A percentile compares a stretch with the other conserved stretches of the same genome.
phyloP scores from a whole-genome alignment of 2,888 invertebrate genomes.

The Clostera curtula region DNA sequence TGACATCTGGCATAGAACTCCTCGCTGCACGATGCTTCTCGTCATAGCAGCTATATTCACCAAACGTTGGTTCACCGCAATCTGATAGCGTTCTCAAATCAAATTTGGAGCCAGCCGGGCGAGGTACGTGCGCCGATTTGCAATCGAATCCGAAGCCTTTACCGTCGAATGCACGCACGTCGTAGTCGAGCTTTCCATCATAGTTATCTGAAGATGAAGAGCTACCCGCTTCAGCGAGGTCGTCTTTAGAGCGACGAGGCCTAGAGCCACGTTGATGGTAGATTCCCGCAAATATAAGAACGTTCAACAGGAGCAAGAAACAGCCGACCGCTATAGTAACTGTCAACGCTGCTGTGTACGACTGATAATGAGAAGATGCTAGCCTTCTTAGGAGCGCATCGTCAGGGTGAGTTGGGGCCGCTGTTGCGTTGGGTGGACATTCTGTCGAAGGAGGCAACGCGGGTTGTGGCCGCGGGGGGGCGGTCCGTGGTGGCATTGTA shows the following conservation, averaged over 20 bases:
- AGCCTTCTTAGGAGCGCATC: slow-evolving; percentile 84
- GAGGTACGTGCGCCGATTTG: slow-evolving; percentile 72
- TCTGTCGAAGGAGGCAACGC: slow-evolving; percentile 78
- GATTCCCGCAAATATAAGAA: slow-evolving; percentile 91
- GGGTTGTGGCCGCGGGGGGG: slow-evolving; percentile 54
- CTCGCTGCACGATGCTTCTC: slow-evolving; percentile 76
- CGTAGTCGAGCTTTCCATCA: slow-evolving; percentile 73
- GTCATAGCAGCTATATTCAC: slow-evolving; percentile 80
- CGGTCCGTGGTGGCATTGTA: slow-evolving; percentile 62
- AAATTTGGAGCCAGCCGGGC: slow-evolving; percentile 58
- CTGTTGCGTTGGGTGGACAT: slow-evolving; percentile 79
- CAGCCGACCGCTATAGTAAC: slow-evolving; percentile 92
- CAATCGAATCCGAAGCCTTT: slow-evolving; percentile 74
- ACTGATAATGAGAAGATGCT: slow-evolving; percentile 89
- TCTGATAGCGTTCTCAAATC: slow-evolving; percentile 70
- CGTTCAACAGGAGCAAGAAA: slow-evolving; percentile 85
- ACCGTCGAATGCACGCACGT: slow-evolving; percentile 69
- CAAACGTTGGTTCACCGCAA: slow-evolving; percentile 72
- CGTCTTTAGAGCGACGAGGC: slow-evolving; percentile 84
- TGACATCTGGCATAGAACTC: slow-evolving; percentile 75
- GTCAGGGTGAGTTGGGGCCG: slow-evolving; percentile 66
- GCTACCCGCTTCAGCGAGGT: slow-evolving; percentile 82
- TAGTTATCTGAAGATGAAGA: slow-evolving; percentile 79
- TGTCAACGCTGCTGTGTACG: slow-evolving; percentile 90
- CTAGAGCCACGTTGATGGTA: slow-evolving; percentile 87